Conservation (phyloP, 2,797 vertebrate species). For the Notamacropus eugenii region DNA sequence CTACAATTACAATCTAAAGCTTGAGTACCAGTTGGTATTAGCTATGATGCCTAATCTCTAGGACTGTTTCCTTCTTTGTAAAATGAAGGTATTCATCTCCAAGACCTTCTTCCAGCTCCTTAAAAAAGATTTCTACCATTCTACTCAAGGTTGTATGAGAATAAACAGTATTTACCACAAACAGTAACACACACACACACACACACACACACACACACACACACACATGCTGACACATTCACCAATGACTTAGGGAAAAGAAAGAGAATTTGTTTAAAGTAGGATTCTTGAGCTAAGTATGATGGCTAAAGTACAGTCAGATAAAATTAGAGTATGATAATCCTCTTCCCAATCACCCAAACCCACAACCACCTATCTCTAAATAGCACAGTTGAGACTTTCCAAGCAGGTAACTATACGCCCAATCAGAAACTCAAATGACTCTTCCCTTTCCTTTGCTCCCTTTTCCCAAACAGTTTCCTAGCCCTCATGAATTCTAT, state of each 20-base stretch:
- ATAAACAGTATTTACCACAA: not conserved
- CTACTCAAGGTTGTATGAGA: not conserved
- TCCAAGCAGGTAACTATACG: not conserved
- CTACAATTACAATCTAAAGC: not conserved
- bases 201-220: too few species aligned
- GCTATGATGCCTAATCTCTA: not conserved
- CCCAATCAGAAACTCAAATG: not conserved
- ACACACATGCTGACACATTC: not conserved
- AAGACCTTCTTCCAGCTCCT: not conserved
- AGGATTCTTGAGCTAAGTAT: constrained; percentile 46
- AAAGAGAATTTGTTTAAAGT: not conserved
- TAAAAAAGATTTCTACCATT: not conserved
- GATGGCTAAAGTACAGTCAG: constrained; percentile 45
- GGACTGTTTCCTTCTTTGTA: not conserved
- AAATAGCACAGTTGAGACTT: not conserved
- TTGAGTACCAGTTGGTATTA: not conserved
- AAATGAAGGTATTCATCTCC: not conserved
- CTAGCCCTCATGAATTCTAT: not conserved
- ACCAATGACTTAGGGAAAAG: not conserved
- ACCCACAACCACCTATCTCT: constrained; percentile 44
- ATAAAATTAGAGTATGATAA: constrained; percentile 58
- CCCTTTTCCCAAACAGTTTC: not conserved
- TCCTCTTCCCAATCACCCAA: constrained; percentile 17
- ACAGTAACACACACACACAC: not conserved
- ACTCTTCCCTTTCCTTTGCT: not conserved